Evolutionary conservation across 2,113 vertebrate genomes (phyloP).

Genomic region (Syrrhaptes paradoxus): DNA sequence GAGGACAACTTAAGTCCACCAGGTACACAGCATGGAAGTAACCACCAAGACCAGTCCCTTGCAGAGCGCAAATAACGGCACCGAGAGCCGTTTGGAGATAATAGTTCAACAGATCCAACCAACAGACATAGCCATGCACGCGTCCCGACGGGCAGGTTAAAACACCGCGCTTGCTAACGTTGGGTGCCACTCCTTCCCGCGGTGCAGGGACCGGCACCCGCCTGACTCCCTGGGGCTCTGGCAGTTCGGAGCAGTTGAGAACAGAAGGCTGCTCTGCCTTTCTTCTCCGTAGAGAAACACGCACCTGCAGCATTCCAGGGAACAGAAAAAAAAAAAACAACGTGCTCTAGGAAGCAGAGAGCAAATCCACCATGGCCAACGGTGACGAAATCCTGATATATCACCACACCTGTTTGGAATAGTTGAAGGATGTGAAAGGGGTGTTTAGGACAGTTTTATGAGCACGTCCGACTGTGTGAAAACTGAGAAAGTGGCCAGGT

Average conservation of each 20-base stretch:
- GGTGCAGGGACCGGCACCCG: neutral
- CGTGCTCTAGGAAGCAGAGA: neutral
- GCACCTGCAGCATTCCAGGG: neutral
- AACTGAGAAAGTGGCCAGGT: slow-evolving; percentile 49
- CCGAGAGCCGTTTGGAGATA: neutral
- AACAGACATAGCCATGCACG: neutral
- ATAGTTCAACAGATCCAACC: neutral
- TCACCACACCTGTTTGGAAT: slow-evolving; percentile 34
- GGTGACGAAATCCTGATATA: slow-evolving; percentile 31
- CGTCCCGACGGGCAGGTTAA: neutral
- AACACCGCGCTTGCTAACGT: accelerated
- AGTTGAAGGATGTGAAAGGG: slow-evolving; percentile 26
- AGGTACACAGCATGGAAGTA: accelerated
- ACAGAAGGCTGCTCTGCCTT: neutral
- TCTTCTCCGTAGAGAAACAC: neutral
- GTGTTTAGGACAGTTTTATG: slow-evolving; percentile 52
- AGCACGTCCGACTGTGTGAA: neutral
- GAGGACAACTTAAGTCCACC: neutral
- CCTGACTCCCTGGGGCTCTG: neutral
- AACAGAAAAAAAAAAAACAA: neutral
- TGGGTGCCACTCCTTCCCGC: accelerated
- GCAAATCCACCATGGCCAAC: neutral
- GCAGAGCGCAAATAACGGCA: neutral
- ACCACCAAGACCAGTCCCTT: neutral
- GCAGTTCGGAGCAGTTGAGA: neutral